Base-by-base conservation (phyloP, 2,797 vertebrate species). In the Coregonus suidteri region DNA sequence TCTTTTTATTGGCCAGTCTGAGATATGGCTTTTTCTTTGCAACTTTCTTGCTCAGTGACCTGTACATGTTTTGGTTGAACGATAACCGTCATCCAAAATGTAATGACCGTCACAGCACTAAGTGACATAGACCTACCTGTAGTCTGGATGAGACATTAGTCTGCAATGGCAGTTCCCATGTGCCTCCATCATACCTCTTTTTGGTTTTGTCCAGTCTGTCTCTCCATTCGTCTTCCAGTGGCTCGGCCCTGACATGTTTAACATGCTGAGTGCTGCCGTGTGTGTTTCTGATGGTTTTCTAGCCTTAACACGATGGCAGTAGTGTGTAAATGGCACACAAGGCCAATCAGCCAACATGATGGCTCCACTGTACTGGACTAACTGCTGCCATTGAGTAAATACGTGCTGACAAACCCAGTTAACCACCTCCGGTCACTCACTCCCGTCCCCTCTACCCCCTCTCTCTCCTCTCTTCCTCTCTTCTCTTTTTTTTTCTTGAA, bases 371-470 rank as follows among this genome's bases (percentile, higher is more conserved):
- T n/a, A 14, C 64, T 66, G 64, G 30, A 66, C 64, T 31, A 65
- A 51, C 64, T 11, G 25, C 64, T 30, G 64, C 64, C 64, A 66
- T 31, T 30, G 64, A 66, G 64, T 66, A 66, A 66, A 34, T 66
- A 66, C 64, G 7, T 66, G 64, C 64, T 66, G 25, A 37, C 64
- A 52, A 79, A 81, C 76, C 81, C 85, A 73, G 71, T 80, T 82
- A 75, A 77, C 70, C 35, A 18, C 35, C 7, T 37, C 18, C 34
- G 47, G 65, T 67, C 6, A 54, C 71, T 68, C 71, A 11, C 52
- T 25, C 15, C 67, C 71, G 20, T 47, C 68, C 64, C 34, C 16
- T 37, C 65, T 75, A 67, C 71, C 54, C 71, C 69, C 73, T 18
- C 41, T 78, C 68, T 59, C 77, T 71, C 54, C 74, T 73, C 73